Evolutionary conservation across 2,797 vertebrate species (phyloP).

Genomic region (Micropoecilia bifurca): DNA sequence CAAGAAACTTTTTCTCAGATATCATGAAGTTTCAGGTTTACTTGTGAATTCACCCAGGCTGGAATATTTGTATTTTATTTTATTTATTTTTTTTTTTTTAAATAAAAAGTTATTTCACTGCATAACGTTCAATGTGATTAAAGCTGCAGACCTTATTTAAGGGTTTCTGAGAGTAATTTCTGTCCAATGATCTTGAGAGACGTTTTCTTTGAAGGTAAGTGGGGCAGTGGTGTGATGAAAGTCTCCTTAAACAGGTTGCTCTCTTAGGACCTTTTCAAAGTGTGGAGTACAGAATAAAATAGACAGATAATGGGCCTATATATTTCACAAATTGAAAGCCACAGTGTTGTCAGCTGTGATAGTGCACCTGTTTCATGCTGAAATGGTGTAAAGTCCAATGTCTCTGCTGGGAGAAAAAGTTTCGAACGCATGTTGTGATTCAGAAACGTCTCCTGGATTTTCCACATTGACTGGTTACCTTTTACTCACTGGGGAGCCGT

Average conservation of each 20-base stretch:
- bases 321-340: neutral
- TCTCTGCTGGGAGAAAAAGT: neutral
- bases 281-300: neutral
- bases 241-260: neutral
- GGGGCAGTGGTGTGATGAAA: neutral
- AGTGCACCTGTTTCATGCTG: neutral
- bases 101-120: neutral
- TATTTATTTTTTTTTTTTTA: neutral
- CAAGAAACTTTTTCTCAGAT: neutral
- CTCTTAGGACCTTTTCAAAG: neutral
- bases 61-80: neutral
- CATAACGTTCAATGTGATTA: neutral
- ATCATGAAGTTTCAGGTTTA: neutral
- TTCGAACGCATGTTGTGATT: neutral
- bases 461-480: neutral
- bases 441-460: neutral
- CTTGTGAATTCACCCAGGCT: neutral
- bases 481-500: neutral
- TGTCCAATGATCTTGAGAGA: neutral
- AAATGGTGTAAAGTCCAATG: neutral
- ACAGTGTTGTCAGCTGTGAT: neutral
- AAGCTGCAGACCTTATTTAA: constrained; percentile 6
- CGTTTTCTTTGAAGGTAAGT: neutral
- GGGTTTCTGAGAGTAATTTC: neutral
- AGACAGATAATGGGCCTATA: neutral